Percentiles rank a stretch among this genome's conserved stretches.
phyloP scores from a whole-genome alignment of 2,113 vertebrate genomes.

The Empidonax traillii region DNA sequence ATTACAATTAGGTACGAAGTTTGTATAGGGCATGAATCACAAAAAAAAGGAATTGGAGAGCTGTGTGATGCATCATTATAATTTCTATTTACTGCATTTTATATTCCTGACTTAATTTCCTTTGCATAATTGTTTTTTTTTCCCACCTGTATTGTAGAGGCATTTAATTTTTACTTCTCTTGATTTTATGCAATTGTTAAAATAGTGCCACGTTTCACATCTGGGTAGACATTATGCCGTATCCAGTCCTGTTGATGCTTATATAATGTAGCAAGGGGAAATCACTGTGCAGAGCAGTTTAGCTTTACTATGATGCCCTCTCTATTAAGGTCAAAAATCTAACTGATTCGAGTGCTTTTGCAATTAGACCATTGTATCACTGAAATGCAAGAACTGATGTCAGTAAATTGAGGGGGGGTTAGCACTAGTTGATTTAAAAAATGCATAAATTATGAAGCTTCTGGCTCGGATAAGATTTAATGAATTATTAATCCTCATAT shows the following conservation, averaged over 20 bases:
- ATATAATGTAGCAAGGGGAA: background rate
- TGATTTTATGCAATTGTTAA: background rate
- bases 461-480: conserved; percentile 13
- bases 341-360: conserved; percentile 10
- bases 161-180: background rate
- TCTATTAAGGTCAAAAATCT: conserved; percentile 4
- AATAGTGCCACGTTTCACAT: background rate
- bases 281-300: background rate
- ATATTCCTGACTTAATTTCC: background rate
- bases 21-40: background rate
- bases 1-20: background rate
- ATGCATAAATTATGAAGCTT: conserved; percentile 25
- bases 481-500: conserved; percentile 58
- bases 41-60: background rate
- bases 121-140: background rate
- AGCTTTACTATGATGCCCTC: background rate
- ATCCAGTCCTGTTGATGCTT: background rate
- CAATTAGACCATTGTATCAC: background rate
- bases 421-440: conserved; percentile 36
- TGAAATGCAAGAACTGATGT: background rate
- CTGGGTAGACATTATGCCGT: background rate
- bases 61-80: background rate
- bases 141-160: background rate
- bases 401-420: background rate
- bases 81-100: background rate